Evolutionary conservation across 2,797 vertebrate species (phyloP).

Genomic region (Anas bernieri): DNA sequence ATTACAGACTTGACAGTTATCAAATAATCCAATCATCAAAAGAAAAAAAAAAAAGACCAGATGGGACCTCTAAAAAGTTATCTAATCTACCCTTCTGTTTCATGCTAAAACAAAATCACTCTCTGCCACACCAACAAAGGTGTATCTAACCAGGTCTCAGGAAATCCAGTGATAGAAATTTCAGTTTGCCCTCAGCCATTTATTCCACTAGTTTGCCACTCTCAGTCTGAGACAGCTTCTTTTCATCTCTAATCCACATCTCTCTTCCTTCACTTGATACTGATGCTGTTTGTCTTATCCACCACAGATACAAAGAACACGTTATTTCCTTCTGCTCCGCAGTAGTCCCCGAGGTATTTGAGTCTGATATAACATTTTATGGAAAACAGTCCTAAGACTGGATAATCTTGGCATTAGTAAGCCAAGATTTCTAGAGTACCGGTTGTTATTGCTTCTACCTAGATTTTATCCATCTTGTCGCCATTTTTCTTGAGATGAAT

Average conservation of each 20-base stretch:
- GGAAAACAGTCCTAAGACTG: not conserved
- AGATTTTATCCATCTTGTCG: not conserved
- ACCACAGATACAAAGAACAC: not conserved
- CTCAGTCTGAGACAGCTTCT: not conserved
- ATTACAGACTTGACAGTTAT: not conserved
- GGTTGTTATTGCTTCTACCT: not conserved
- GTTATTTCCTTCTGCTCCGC: not conserved
- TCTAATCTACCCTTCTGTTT: not conserved
- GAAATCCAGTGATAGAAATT: not conserved
- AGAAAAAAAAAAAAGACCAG: fast-evolving
- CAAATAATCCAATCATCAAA: not conserved
- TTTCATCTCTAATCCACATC: not conserved
- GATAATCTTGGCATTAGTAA: not conserved
- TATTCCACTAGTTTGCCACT: not conserved
- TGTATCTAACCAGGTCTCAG: not conserved
- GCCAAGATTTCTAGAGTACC: not conserved
- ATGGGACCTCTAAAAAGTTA: not conserved
- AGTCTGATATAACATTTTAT: not conserved
- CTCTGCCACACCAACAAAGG: not conserved
- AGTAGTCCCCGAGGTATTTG: not conserved
- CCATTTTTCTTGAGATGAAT: not conserved
- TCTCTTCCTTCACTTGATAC: not conserved
- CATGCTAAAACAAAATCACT: not conserved
- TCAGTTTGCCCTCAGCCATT: not conserved
- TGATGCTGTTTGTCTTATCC: not conserved